Percentiles rank a stretch among this genome's conserved stretches.
These are phyloP conservation scores for Drosophila kuntzei DNA, from an alignment of 2,888 invertebrate species.

Conservation along the genomic window DNA sequence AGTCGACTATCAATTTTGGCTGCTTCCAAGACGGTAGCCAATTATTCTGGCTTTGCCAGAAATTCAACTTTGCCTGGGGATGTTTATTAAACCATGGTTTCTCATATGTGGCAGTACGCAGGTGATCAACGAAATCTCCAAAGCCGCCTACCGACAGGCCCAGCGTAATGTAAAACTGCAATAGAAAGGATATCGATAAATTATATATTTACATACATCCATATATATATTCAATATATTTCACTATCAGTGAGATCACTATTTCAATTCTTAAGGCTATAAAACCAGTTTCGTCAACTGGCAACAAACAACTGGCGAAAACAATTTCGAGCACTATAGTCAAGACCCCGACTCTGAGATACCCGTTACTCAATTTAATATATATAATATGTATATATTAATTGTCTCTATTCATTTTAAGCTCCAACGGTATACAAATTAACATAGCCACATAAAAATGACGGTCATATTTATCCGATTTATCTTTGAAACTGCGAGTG, in stretches of 20 bases:
- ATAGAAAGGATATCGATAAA: background rate
- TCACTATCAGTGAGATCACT: background rate
- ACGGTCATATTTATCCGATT: too few relatives aligned
- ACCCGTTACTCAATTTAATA: background rate
- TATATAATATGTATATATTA: too few relatives aligned
- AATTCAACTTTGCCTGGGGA: constrained; percentile 89
- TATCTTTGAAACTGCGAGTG: too few relatives aligned
- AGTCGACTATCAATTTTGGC: constrained; percentile 84
- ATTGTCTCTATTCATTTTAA: too few relatives aligned
- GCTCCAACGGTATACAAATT: too few relatives aligned
- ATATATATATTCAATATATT: background rate
- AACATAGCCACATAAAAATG: too few relatives aligned
- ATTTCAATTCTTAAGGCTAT: background rate
- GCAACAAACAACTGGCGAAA: background rate
- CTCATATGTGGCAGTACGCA: constrained; percentile 36
- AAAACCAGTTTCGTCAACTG: background rate
- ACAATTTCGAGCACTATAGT: background rate
- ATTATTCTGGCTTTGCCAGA: constrained; percentile 88
- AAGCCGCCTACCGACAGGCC: constrained; percentile 92
- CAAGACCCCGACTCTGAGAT: background rate
- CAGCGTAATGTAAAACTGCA: constrained; percentile 91
- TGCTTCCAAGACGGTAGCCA: constrained; percentile 90
- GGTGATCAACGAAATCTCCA: constrained; percentile 89
- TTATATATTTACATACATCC: background rate
- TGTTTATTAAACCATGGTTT: constrained; percentile 92